phyloP scores from a whole-genome alignment of 2,113 vertebrate species.

The Lichenostomus cassidix region DNA sequence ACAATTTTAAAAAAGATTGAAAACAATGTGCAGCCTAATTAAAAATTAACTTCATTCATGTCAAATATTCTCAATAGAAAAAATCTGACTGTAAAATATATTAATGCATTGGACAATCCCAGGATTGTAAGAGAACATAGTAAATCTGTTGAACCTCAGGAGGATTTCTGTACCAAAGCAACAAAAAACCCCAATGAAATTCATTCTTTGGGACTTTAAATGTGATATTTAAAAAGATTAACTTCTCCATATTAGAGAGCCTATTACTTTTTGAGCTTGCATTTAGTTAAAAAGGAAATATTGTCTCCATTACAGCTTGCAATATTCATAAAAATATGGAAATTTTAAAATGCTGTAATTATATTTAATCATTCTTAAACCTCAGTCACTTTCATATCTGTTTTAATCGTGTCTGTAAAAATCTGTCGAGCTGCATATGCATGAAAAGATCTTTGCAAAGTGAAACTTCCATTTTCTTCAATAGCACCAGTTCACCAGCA shows the following conservation, averaged over 20 bases:
- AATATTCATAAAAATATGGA: not conserved
- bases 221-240: constrained; percentile 4
- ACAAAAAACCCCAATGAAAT: not conserved
- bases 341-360: not conserved
- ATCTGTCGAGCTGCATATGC: not conserved
- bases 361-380: not conserved
- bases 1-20: not conserved
- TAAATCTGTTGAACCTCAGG: not conserved
- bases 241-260: not conserved
- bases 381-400: not conserved
- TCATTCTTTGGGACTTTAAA: not conserved
- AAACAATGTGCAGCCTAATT: not conserved
- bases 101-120: not conserved
- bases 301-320: not conserved
- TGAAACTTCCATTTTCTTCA: not conserved
- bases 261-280: not conserved
- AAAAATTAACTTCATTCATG: constrained; percentile 14
- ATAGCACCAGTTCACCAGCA: not conserved
- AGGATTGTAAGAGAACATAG: not conserved
- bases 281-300: not conserved
- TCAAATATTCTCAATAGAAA: not conserved
- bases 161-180: not conserved
- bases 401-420: not conserved
- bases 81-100: not conserved
- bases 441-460: not conserved